Evolutionary conservation across 2,797 vertebrate genomes (phyloP).

Genomic region (Oreortyx pictus): DNA sequence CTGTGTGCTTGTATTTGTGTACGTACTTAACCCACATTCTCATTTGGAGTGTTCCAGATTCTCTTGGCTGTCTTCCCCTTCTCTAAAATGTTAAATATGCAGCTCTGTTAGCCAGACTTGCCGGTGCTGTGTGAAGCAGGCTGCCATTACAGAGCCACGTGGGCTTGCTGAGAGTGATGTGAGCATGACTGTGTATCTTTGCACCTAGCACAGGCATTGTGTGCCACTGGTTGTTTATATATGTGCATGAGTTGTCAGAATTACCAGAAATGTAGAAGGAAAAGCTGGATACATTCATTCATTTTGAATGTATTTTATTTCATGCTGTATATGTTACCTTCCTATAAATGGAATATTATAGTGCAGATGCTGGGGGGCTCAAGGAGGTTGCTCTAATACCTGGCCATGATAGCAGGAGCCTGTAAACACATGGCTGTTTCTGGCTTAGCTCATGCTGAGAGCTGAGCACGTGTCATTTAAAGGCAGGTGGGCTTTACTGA

Average conservation of each 20-base stretch:
- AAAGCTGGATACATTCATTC: not conserved
- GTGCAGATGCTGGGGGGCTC: not conserved
- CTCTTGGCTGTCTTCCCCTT: not conserved
- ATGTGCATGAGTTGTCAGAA: rapidly evolving
- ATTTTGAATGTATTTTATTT: not conserved
- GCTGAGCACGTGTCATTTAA: not conserved
- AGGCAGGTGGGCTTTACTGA: not conserved
- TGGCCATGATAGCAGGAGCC: not conserved
- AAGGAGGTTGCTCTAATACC: not conserved
- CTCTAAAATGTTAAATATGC: not conserved
- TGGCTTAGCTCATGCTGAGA: not conserved
- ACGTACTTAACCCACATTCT: not conserved
- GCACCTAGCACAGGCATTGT: not conserved
- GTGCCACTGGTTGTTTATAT: not conserved
- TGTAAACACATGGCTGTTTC: not conserved
- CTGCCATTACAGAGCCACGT: rapidly evolving
- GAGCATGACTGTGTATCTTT: not conserved
- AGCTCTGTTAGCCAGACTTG: not conserved
- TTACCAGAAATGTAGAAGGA: not conserved
- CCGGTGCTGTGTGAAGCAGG: not conserved
- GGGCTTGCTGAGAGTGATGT: not conserved
- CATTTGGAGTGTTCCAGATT: rapidly evolving
- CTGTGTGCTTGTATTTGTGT: not conserved
- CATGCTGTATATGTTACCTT: not conserved
- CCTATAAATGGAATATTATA: not conserved